phyloP scores from a whole-genome alignment of 2,113 vertebrate species.

The Perognathus longimembris region DNA sequence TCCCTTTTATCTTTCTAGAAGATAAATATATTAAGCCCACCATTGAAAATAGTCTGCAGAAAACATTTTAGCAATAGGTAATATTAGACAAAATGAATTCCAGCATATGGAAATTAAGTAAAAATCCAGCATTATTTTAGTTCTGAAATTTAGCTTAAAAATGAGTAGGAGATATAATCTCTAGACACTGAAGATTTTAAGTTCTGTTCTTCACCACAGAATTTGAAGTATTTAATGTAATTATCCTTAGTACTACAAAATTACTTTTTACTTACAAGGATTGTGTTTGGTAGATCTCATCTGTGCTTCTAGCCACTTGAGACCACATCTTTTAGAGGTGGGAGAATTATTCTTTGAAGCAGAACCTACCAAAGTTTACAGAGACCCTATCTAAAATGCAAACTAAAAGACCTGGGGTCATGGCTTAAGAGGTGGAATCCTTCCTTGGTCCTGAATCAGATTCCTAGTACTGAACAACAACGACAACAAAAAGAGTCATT shows the following conservation, averaged over 20 bases:
- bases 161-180: not conserved
- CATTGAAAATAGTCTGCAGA: slow-evolving; percentile 10
- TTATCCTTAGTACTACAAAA: slow-evolving; percentile 40
- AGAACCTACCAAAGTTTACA: too few relatives aligned
- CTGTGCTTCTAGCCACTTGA: too few relatives aligned
- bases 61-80: slow-evolving; percentile 16
- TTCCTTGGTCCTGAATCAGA: too few relatives aligned
- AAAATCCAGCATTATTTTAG: slow-evolving; percentile 37
- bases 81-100: not conserved
- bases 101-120: slow-evolving; percentile 39
- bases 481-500: not conserved
- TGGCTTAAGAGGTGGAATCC: too few relatives aligned
- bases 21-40: slow-evolving; percentile 19
- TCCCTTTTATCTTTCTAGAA: slow-evolving; percentile 52
- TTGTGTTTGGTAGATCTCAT: not conserved
- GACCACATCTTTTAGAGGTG: too few relatives aligned
- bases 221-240: slow-evolving; percentile 41
- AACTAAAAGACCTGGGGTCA: too few relatives aligned
- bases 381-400: too few relatives aligned
- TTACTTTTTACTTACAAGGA: not conserved
- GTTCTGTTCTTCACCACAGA: not conserved
- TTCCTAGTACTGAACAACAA: too few relatives aligned
- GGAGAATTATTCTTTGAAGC: too few relatives aligned
- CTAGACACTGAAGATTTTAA: slow-evolving; percentile 10
- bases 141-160: slow-evolving; percentile 52